Evolutionary conservation across 2,888 invertebrate species (phyloP).

Genomic region (Vannuccia rotundouncinata): DNA sequence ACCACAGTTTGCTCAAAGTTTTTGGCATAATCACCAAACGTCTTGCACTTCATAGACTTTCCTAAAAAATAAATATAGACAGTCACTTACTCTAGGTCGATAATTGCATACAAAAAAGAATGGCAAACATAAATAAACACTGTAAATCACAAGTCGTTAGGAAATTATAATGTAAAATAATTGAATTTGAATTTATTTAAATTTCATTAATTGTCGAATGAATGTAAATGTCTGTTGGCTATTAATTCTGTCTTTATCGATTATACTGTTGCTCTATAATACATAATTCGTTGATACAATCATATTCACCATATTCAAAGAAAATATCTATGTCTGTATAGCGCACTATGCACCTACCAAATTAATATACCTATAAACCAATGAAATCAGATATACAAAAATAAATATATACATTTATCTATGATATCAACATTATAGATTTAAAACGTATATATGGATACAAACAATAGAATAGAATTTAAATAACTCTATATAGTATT

Average conservation of each 20-base stretch:
- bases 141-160: background rate
- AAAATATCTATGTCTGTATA: background rate
- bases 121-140: background rate
- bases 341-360: background rate
- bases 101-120: background rate
- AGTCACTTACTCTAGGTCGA: background rate
- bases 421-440: background rate
- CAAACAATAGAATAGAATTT: background rate
- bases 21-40: conserved; percentile 39
- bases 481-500: background rate
- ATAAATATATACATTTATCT: background rate
- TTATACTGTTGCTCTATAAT: background rate
- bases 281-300: background rate
- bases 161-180: background rate
- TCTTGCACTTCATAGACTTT: conserved; percentile 36
- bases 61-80: conserved; percentile 36
- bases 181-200: too few species aligned
- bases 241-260: background rate
- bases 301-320: background rate
- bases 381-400: background rate
- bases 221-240: background rate
- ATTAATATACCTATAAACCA: background rate
- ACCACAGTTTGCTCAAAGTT: conserved; percentile 30
- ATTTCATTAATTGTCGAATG: background rate
- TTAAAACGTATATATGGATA: background rate